These are phyloP conservation scores for Drosophila algonquin DNA, from an alignment of 2,888 invertebrate species.

Conservation along the genomic window DNA sequence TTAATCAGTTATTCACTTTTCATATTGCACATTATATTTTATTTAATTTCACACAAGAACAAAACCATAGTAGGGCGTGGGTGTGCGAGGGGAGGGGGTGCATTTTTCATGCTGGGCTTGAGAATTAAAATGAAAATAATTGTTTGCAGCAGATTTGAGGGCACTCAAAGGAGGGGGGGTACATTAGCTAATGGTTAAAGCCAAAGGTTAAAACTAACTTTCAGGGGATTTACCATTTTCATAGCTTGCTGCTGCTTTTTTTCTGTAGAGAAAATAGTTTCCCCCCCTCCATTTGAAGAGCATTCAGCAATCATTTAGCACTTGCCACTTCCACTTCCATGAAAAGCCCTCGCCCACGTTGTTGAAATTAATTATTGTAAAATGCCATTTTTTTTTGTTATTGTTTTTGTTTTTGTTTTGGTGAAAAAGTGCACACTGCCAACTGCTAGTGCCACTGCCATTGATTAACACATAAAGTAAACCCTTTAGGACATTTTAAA, in stretches of 20 bases:
- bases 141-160: background rate
- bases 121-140: background rate
- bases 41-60: slow-evolving; percentile 19
- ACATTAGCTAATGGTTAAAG: background rate
- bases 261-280: background rate
- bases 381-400: slow-evolving; percentile 35
- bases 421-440: slow-evolving; percentile 40
- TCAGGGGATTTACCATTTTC: background rate
- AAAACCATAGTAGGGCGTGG: slow-evolving; percentile 24
- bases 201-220: background rate
- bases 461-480: slow-evolving; percentile 14
- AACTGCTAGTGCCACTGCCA: background rate
- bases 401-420: slow-evolving; percentile 24
- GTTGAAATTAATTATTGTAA: slow-evolving; percentile 60
- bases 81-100: background rate
- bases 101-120: no score
- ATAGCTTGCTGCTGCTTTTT: no score
- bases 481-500: background rate
- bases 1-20: slow-evolving; percentile 68
- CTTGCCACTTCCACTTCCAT: slow-evolving; percentile 1
- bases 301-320: background rate
- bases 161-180: background rate
- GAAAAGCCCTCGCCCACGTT: slow-evolving; percentile 16
- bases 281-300: background rate
- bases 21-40: slow-evolving; percentile 28